These are phyloP conservation scores for Antheraea assamensis DNA, from an alignment of 2,888 invertebrate genomes.

Conservation along the genomic window DNA sequence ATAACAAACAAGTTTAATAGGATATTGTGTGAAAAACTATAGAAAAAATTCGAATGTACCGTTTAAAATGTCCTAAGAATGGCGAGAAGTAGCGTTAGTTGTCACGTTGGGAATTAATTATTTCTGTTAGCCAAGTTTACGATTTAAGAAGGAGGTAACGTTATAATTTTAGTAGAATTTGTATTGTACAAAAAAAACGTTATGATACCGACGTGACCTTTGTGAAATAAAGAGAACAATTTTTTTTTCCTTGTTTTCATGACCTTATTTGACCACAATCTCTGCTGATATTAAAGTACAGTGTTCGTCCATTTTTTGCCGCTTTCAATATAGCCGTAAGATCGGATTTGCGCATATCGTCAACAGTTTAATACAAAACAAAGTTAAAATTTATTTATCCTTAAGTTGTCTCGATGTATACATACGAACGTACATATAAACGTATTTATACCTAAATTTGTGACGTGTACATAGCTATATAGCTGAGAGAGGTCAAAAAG, in stretches of 20 bases:
- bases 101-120: slow-evolving; percentile 9
- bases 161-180: slow-evolving; percentile 1
- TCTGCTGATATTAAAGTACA: background rate
- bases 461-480: too few relatives aligned
- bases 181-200: background rate
- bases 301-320: too few relatives aligned
- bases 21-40: slow-evolving; percentile 15
- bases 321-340: too few relatives aligned
- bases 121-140: background rate
- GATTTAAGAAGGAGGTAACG: background rate
- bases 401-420: too few relatives aligned
- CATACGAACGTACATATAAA: too few relatives aligned
- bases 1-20: slow-evolving; percentile 10
- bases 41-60: slow-evolving; percentile 8
- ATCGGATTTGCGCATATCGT: too few relatives aligned
- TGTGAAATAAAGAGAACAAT: background rate
- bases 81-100: slow-evolving; percentile 11
- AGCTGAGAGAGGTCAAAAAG: too few relatives aligned
- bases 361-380: too few relatives aligned
- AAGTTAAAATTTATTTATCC: too few relatives aligned
- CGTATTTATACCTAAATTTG: too few relatives aligned
- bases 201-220: background rate
- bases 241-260: too few relatives aligned
- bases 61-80: slow-evolving; percentile 13
- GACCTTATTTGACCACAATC: background rate